These are phyloP conservation scores for Zelleria hepariella DNA, from an alignment of 2,888 invertebrate species.

Conservation along the genomic window DNA sequence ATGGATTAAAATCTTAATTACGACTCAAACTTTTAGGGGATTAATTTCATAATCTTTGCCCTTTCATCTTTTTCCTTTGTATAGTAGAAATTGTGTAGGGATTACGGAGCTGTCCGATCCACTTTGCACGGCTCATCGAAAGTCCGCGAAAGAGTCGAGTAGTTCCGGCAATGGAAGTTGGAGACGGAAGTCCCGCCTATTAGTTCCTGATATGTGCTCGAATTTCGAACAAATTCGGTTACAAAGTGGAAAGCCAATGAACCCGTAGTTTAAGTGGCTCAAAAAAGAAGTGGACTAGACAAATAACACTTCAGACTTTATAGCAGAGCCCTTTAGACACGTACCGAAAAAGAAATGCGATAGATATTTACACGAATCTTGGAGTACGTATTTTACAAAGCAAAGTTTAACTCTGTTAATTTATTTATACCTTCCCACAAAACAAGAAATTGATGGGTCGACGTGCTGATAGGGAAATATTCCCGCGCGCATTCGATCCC, in stretches of 20 bases:
- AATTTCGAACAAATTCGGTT: neutral
- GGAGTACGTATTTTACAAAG: too few species aligned
- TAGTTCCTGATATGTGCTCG: neutral
- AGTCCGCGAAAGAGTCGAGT: neutral
- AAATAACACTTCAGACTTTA: too few species aligned
- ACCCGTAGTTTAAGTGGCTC: neutral
- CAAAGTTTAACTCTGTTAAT: too few species aligned
- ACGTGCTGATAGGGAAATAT: slow-evolving; percentile 2
- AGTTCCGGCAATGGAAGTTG: neutral
- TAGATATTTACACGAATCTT: too few species aligned
- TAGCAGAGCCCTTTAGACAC: too few species aligned
- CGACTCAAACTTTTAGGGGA: slow-evolving; percentile 43
- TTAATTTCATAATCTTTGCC: slow-evolving; percentile 52
- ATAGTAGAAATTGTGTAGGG: slow-evolving; percentile 6
- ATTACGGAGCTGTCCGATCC: neutral
- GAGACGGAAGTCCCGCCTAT: neutral
- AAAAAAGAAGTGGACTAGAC: neutral
- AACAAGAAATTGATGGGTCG: neutral
- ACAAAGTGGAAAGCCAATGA: neutral
- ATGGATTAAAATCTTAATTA: slow-evolving; percentile 65
- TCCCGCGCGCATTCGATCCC: slow-evolving; percentile 1
- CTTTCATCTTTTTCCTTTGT: slow-evolving; percentile 24
- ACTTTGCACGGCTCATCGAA: neutral
- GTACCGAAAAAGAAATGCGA: too few species aligned
- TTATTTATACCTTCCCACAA: neutral